Evolutionary conservation across 2,888 invertebrate genomes (phyloP).

Genomic region (Hydroisotoma schaefferi): DNA sequence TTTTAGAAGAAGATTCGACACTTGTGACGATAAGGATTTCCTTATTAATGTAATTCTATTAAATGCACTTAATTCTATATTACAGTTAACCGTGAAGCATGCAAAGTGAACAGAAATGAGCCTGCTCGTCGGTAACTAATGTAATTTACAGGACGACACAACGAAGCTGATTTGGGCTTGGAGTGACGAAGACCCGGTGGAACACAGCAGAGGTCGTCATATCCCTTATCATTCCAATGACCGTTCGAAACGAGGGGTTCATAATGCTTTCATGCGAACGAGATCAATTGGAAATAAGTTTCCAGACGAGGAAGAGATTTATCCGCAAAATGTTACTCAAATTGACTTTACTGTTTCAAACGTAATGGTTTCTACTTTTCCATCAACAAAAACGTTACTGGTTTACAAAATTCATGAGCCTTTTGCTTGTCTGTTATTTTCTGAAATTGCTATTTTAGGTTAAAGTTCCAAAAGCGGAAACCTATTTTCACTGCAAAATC

Average conservation of each 20-base stretch:
- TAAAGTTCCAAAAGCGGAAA: conserved; percentile 55
- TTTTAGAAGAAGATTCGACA: conserved; percentile 50
- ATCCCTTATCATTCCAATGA: conserved; percentile 52
- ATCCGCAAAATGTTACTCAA: conserved; percentile 19
- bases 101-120: neutral
- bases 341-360: conserved; percentile 20
- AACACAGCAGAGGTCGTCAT: conserved; percentile 50
- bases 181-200: conserved; percentile 20
- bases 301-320: conserved; percentile 22
- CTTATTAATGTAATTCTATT: conserved; percentile 22
- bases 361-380: too few species aligned
- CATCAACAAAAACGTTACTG: conserved; percentile 7
- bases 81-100: neutral
- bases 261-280: conserved; percentile 61
- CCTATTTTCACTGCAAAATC: conserved; percentile 84
- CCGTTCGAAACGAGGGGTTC: conserved; percentile 62
- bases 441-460: too few species aligned
- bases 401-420: too few species aligned
- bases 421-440: too few species aligned
- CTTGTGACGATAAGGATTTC: conserved; percentile 50
- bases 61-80: neutral
- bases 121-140: neutral
- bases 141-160: conserved; percentile 59
- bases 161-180: conserved; percentile 74
- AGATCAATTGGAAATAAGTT: conserved; percentile 6